These are phyloP conservation scores for Bellardia bayeri DNA, from an alignment of 2,888 invertebrate species.

Conservation along the genomic window DNA sequence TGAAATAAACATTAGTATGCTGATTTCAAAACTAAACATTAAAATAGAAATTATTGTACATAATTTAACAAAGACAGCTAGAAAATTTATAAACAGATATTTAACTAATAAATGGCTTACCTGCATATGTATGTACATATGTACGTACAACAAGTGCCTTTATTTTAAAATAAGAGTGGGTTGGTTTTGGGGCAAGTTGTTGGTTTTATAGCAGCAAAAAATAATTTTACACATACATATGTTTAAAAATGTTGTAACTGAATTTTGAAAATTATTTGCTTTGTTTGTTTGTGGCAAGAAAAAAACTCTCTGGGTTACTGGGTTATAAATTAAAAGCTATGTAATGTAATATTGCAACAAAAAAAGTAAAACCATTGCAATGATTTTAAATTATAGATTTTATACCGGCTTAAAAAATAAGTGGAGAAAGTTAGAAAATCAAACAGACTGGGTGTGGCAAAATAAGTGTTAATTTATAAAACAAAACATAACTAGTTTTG, in stretches of 20 bases:
- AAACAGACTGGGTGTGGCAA: not conserved
- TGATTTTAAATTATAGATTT: constrained; percentile 49
- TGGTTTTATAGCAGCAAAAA: not conserved
- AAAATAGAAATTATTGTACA: constrained; percentile 57
- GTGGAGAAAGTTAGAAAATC: not conserved
- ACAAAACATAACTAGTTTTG: not conserved
- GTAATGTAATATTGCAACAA: constrained; percentile 2
- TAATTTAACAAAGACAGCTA: constrained; percentile 36
- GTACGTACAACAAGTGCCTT: constrained; percentile 19
- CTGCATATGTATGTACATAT: no score
- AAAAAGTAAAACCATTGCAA: not conserved
- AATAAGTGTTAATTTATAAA: not conserved
- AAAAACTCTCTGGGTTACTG: constrained; percentile 50
- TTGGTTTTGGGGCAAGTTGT: constrained; percentile 37
- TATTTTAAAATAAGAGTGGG: constrained; percentile 33
- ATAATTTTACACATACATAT: not conserved
- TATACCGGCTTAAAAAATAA: not conserved
- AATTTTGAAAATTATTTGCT: not conserved
- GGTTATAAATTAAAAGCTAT: constrained; percentile 42
- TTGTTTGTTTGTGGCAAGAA: not conserved
- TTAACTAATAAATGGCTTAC: no score
- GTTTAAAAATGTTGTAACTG: not conserved
- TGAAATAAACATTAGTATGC: constrained; percentile 37
- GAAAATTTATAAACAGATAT: not conserved
- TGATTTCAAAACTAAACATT: constrained; percentile 42